These are phyloP conservation scores for Porites cylindrica DNA, from an alignment of 92 coral and sea anemone genomes.

Conservation along the genomic window DNA sequence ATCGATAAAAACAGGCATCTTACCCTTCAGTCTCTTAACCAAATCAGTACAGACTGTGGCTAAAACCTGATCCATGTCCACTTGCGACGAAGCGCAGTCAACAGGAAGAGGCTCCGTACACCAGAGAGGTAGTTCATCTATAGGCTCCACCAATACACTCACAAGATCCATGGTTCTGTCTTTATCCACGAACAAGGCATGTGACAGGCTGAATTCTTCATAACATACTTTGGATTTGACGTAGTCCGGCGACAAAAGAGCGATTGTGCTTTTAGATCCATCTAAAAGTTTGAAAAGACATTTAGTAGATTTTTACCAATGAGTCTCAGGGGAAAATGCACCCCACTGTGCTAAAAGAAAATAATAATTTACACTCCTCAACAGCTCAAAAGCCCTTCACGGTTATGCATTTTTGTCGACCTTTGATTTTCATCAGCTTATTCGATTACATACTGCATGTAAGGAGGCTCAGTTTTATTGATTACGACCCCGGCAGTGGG, in stretches of 20 bases:
- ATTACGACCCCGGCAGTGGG: too few relatives aligned
- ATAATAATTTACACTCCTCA: too few relatives aligned
- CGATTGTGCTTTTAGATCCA: constrained; percentile 73
- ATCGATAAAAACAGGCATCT: background rate
- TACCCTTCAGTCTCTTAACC: constrained; percentile 54
- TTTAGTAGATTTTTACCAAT: background rate
- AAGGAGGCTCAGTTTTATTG: too few relatives aligned
- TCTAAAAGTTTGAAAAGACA: constrained; percentile 48
- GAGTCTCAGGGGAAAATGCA: background rate
- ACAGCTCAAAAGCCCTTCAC: too few relatives aligned
- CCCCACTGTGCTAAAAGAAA: background rate
- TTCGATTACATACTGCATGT: too few relatives aligned
- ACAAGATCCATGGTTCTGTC: constrained; percentile 67
- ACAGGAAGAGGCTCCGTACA: constrained; percentile 80
- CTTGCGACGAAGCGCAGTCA: constrained; percentile 65
- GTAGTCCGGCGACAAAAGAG: constrained; percentile 87
- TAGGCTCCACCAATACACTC: constrained; percentile 77
- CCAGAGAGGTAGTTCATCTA: constrained; percentile 80
- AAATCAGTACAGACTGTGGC: constrained; percentile 53
- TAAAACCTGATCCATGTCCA: constrained; percentile 43
- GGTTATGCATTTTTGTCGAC: too few relatives aligned
- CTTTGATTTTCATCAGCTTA: too few relatives aligned
- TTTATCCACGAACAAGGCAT: constrained; percentile 78
- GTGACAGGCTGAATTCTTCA: constrained; percentile 87
- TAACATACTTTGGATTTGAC: constrained; percentile 91